A percentile compares a stretch with the other conserved stretches of the same genome.
Conservation (phyloP, 2,797 vertebrate genomes). For the Leptodactylus fallax region DNA sequence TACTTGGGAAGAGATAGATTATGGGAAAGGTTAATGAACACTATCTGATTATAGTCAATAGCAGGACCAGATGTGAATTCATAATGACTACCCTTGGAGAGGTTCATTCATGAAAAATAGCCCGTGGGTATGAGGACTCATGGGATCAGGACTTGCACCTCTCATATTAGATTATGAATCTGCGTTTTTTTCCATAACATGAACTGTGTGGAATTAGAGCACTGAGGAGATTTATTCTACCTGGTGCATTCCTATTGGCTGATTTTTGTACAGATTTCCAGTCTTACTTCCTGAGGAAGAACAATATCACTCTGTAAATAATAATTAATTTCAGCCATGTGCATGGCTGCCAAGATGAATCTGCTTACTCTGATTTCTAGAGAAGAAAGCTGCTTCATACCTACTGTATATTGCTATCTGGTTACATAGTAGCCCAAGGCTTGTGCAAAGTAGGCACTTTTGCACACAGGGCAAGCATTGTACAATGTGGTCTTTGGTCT, state of each 20-base stretch:
- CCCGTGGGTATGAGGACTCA: slow-evolving; percentile 24
- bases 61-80: slow-evolving; percentile 49
- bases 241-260: slow-evolving; percentile 24
- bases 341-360: not conserved
- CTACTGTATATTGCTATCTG: no score
- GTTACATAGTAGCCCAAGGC: no score
- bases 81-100: slow-evolving; percentile 39
- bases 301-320: not conserved
- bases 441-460: no score
- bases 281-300: not conserved
- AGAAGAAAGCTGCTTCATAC: no score
- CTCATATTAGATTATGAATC: not conserved
- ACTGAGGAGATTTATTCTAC: not conserved
- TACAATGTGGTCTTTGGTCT: no score
- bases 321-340: not conserved
- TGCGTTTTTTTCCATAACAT: slow-evolving; percentile 50
- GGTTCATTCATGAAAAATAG: slow-evolving; percentile 61
- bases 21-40: not conserved
- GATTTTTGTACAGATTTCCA: not conserved
- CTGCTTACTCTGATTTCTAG: not conserved
- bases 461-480: no score
- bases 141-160: slow-evolving; percentile 39
- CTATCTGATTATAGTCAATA: not conserved
- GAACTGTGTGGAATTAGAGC: not conserved
- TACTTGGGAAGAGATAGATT: not conserved